Evolutionary conservation across 2,113 vertebrate species (phyloP).

Genomic region (Gymnocephalus cernua): DNA sequence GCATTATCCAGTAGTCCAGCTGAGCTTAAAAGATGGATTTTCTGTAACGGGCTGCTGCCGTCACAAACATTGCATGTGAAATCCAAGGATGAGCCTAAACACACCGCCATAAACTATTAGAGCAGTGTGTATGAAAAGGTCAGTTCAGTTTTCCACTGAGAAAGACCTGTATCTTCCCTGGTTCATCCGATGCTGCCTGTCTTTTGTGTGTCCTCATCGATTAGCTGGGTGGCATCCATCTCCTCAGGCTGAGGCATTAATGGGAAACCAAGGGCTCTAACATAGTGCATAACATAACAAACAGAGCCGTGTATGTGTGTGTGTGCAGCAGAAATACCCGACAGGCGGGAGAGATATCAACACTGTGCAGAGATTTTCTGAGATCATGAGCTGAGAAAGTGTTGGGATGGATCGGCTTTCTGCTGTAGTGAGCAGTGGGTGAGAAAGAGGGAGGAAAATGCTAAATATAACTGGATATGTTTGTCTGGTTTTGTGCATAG

Average conservation of each 20-base stretch:
- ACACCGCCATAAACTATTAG: constrained; percentile 60
- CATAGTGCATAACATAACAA: constrained; percentile 28
- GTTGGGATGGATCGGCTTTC: constrained; percentile 2
- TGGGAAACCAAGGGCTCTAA: constrained; percentile 28
- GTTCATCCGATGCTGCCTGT: constrained; percentile 37
- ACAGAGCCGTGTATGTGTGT: neutral
- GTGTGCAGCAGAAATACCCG: neutral
- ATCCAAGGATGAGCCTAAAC: constrained; percentile 50
- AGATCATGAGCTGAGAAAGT: constrained; percentile 30
- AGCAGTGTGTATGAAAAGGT: constrained; percentile 74
- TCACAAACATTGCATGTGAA: constrained; percentile 59
- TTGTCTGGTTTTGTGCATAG: neutral
- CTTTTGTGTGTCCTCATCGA: constrained; percentile 45
- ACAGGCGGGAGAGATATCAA: constrained; percentile 17
- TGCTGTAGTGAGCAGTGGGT: constrained; percentile 29
- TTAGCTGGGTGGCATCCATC: constrained; percentile 51
- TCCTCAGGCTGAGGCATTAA: constrained; percentile 38
- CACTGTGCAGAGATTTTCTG: constrained; percentile 29
- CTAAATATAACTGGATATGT: constrained; percentile 35
- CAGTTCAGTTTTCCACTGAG: constrained; percentile 47
- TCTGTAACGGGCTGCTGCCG: constrained; percentile 14
- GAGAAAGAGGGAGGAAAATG: constrained; percentile 40
- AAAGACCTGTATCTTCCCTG: constrained; percentile 28
- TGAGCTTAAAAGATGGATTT: constrained; percentile 52
- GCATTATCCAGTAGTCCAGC: constrained; percentile 46